Evolutionary conservation across 1,140 invertebrate genomes (phyloP), one percentile per base, ranked within the genome.

Genomic region (Alviniconcha marisindica): DNA sequence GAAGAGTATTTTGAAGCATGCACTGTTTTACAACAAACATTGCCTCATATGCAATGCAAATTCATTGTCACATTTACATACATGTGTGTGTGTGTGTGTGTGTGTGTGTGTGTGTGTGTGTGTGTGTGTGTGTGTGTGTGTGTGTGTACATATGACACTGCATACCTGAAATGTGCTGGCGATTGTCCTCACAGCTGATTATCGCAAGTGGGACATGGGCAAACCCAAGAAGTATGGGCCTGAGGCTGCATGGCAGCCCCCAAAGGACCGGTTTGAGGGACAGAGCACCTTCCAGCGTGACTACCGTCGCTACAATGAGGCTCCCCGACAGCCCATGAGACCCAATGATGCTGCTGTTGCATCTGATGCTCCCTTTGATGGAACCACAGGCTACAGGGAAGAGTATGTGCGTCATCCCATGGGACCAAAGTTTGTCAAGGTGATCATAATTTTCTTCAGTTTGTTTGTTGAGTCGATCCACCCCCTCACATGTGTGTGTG

Each of bases 351-450:
- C 86, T 21, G 81, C 89, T 3, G 86, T 89, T 24, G 82, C 88
- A 73, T 92, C 92, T n/a, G 88, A 90, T 74, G 88, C 88, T 36
- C 93, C 92, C 56, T 92, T 94, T 81, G 90, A 92, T 83, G 91
- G 91, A 54, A 83, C 84, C 18, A 94, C 93, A 33, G 90, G 88
- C 51, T 93, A 94, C 85, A 84, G 91, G 71, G 89, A 90, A 14
- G 87, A 89, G 24, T 94, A 92, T 82, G 88, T 93, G 40, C 87
- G 87, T 77, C 92, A 93, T 83, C 89, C 90, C 24, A 63, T 93
- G 33, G 87, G 87, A 74, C 66, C 85, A 10, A 89, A 87, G 60
- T 85, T 85, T 48, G 48, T 84, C 2, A 88, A 87, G 69, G 69
- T 28, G 63, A 48, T 48, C 18, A 10, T 48, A 48, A 18, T 48